Evolutionary conservation across 2,797 vertebrate genomes (phyloP).

Genomic region (Fringilla coelebs): DNA sequence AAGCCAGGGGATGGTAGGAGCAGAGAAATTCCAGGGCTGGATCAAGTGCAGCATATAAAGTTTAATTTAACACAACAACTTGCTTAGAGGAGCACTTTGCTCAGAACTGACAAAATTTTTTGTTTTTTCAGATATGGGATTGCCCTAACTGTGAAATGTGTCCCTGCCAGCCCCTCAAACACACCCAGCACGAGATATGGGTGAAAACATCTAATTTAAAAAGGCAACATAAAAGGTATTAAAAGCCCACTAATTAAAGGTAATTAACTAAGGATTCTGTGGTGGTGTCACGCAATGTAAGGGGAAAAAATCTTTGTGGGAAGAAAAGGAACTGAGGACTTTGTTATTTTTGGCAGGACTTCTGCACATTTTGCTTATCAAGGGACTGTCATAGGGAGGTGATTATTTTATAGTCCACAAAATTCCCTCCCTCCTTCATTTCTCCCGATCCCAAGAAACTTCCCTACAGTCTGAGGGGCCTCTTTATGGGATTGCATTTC

Average conservation of each 20-base stretch:
- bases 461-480: neutral
- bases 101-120: neutral
- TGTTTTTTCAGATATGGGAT: neutral
- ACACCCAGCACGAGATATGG: fast-evolving
- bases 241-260: neutral
- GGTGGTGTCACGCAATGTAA: neutral
- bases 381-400: neutral
- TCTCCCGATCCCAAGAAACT: fast-evolving
- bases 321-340: neutral
- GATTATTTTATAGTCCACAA: neutral
- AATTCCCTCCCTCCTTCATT: neutral
- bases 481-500: neutral
- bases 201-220: neutral
- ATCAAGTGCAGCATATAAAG: neutral
- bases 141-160: neutral
- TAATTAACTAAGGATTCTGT: neutral
- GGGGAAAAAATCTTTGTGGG: neutral
- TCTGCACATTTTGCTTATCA: neutral
- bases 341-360: neutral
- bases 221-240: neutral
- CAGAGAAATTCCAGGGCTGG: neutral
- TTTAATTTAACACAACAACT: neutral
- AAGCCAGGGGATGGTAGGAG: neutral
- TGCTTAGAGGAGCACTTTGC: neutral
- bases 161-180: neutral